Base-by-base conservation (phyloP, 2,888 invertebrate species). In the Endotricha flammealis region DNA sequence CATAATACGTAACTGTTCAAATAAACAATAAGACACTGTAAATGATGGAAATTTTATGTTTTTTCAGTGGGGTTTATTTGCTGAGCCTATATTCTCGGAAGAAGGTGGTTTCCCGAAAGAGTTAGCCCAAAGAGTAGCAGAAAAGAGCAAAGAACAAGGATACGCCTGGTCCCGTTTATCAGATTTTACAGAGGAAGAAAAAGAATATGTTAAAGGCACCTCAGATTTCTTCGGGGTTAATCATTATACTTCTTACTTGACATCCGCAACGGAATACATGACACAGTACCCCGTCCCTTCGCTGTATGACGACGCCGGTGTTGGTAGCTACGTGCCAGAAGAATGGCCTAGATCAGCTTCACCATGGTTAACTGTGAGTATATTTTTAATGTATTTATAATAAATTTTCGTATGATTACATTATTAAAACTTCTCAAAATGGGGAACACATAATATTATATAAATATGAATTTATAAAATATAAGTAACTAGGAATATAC, bases 21-120 rank as follows among this genome's bases (percentile, higher is more conserved):
- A n/a, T n/a, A n/a, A n/a, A n/a, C n/a, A 12, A 4, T n/a, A 27
- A 2, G 14, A 11, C 8, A 28, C 11, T 5, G 13, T 10, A 10
- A 32, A 16, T 47, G 12, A 12, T 30, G 31, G n/a, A n/a, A n/a
- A n/a, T n/a, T n/a, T n/a, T n/a, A n/a, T n/a, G n/a, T n/a, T n/a
- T n/a, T 85, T 75, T 41, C 50, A 87, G 82, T 66, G 85, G 41
- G 89, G 89, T 10, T 87, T 89, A 85, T 89, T 88, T 47, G 77
- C 82, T 1, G 80, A 91, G 73, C 90, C 91, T 1, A 88, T 91
- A 31, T 89, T 88, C 54, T 81, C 87, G 1, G 66, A 74, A 48
- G 56, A 71, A 1, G 91, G 91, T 1, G 89, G 90, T 58, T 92
- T 89, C 61, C 91, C 91, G 1, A 64, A 79, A 45, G 58, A 88